phyloP scores from a whole-genome alignment of 30 jellyfish, hydroid and myxozoan species.

The Hydractinia symbiolongicarpus region DNA sequence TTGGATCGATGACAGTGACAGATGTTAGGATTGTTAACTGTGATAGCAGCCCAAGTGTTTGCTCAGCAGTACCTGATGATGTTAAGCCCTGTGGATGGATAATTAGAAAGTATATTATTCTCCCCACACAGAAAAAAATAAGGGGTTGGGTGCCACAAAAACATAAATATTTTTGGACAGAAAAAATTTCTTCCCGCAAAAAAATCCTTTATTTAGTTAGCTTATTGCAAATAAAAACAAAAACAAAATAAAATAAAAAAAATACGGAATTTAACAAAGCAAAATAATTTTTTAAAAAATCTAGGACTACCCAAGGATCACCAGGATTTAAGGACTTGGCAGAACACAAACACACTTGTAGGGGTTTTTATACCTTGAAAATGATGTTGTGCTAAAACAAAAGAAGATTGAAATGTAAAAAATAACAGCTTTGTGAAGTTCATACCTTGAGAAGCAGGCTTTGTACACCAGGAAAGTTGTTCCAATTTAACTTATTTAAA shows the following conservation, averaged over 20 bases:
- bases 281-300: not conserved
- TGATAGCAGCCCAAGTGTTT: slow-evolving; percentile 77
- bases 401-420: not conserved
- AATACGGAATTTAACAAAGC: not conserved
- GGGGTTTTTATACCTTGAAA: not conserved
- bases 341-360: not conserved
- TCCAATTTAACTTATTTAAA: slow-evolving; percentile 64
- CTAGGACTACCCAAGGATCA: not conserved
- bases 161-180: too few relatives aligned
- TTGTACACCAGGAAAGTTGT: slow-evolving; percentile 86
- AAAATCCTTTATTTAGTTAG: not conserved
- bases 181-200: too few relatives aligned
- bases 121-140: not conserved
- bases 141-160: too few relatives aligned
- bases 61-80: slow-evolving; percentile 83
- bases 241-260: not conserved
- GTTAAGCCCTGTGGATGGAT: slow-evolving; percentile 77
- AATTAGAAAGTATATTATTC: not conserved
- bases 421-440: not conserved
- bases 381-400: not conserved
- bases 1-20: slow-evolving; percentile 85
- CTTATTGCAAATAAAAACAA: not conserved
- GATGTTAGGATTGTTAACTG: slow-evolving; percentile 70
- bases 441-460: slow-evolving; percentile 72
- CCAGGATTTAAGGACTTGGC: not conserved